Conservation (phyloP, 2,113 vertebrate species). For the Carettochelys insculpta region DNA sequence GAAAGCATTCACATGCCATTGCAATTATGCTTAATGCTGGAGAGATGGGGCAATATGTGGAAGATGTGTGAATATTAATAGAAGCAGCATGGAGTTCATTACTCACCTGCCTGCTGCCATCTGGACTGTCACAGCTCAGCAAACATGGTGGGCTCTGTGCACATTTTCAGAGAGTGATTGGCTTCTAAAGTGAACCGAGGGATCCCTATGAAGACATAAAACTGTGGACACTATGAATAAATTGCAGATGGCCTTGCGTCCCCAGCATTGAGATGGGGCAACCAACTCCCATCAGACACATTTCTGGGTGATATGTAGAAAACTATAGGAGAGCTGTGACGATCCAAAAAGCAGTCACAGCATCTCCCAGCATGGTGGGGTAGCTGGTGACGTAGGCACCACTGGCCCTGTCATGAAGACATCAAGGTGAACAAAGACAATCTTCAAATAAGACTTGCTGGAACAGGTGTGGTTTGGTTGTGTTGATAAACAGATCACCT, state of each 20-base stretch:
- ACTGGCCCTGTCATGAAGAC: not conserved
- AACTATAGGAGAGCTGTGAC: not conserved
- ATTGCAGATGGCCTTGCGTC: not conserved
- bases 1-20: not conserved
- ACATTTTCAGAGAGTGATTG: not conserved
- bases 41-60: not conserved
- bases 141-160: constrained; percentile 10
- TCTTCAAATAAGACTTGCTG: not conserved
- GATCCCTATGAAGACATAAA: not conserved
- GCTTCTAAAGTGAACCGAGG: not conserved
- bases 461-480: not conserved
- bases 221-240: not conserved
- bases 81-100: constrained; percentile 40
- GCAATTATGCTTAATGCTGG: not conserved
- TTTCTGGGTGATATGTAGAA: not conserved
- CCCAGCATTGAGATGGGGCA: not conserved
- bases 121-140: constrained; percentile 57
- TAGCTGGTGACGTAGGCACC: not conserved
- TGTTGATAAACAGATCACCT: not conserved
- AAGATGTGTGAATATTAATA: constrained; percentile 33
- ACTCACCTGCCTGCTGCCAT: constrained; percentile 57
- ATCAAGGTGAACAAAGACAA: not conserved
- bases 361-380: not conserved
- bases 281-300: not conserved
- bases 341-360: not conserved